Evolutionary conservation across 2,797 vertebrate genomes (phyloP).

Genomic region (Alosa sapidissima): DNA sequence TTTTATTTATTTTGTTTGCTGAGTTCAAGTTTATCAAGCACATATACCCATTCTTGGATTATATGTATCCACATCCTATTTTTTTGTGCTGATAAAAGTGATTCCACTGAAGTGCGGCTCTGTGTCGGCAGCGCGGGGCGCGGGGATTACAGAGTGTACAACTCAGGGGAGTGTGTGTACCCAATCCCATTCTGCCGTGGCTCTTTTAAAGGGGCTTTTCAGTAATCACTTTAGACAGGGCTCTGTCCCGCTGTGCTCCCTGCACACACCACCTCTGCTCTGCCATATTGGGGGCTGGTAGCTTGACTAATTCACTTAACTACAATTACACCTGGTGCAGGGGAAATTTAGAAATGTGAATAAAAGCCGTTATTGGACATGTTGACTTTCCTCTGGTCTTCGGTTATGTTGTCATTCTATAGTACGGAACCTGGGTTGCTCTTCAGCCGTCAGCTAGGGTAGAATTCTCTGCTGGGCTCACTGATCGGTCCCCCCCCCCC

Average conservation of each 20-base stretch:
- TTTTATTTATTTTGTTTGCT: background rate
- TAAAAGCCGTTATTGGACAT: background rate
- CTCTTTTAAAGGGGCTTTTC: slow-evolving; percentile 44
- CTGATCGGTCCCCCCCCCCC: background rate
- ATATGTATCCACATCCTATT: background rate
- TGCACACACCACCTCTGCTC: slow-evolving; percentile 9
- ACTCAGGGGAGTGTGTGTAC: slow-evolving; percentile 30
- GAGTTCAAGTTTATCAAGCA: background rate
- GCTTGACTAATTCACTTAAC: slow-evolving; percentile 27
- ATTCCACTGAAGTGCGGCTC: background rate
- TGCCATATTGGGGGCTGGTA: background rate
- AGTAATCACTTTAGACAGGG: slow-evolving; percentile 41
- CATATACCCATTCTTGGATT: background rate
- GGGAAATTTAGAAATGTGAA: slow-evolving; percentile 23
- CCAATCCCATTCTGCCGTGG: slow-evolving; percentile 31
- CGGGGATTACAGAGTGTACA: background rate
- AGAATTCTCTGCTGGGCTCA: background rate
- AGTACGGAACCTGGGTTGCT: background rate
- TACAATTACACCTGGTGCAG: slow-evolving; percentile 20
- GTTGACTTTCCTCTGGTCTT: background rate
- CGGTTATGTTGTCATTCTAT: background rate
- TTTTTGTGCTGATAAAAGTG: slow-evolving; percentile 5
- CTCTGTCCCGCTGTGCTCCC: slow-evolving; percentile 25
- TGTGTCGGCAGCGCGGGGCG: background rate
- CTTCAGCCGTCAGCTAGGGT: background rate